Conservation (phyloP, 2,113 vertebrate species). For the Diglossa brunneiventris region DNA sequence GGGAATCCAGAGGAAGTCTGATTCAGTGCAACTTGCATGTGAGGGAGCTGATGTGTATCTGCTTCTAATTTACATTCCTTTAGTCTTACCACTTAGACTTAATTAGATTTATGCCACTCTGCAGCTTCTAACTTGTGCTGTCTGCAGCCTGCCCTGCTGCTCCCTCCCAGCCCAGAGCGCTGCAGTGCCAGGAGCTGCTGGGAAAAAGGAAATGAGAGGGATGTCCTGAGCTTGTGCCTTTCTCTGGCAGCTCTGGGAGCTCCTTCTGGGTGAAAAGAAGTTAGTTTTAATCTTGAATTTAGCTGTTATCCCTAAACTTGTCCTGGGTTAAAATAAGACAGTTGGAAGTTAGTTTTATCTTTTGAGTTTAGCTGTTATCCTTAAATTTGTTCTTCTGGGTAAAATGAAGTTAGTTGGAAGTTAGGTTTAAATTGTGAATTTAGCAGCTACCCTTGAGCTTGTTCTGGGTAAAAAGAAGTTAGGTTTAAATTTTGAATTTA, state of each 20-base stretch:
- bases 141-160: neutral
- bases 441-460: neutral
- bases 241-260: neutral
- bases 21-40: neutral
- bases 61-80: conserved; percentile 49
- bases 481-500: neutral
- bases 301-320: neutral
- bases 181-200: neutral
- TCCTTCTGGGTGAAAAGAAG: rapidly evolving
- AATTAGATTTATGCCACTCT: conserved; percentile 46
- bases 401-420: too few relatives aligned
- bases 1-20: neutral
- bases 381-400: too few relatives aligned
- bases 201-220: neutral
- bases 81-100: conserved; percentile 19
- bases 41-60: conserved; percentile 12
- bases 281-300: neutral
- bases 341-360: neutral
- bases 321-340: too few relatives aligned
- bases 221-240: neutral
- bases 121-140: neutral
- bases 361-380: neutral
- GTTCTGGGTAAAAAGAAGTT: neutral
- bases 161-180: neutral
- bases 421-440: too few relatives aligned